phyloP scores from a whole-genome alignment of 2,113 vertebrate species.

The Enhydra lutris region DNA sequence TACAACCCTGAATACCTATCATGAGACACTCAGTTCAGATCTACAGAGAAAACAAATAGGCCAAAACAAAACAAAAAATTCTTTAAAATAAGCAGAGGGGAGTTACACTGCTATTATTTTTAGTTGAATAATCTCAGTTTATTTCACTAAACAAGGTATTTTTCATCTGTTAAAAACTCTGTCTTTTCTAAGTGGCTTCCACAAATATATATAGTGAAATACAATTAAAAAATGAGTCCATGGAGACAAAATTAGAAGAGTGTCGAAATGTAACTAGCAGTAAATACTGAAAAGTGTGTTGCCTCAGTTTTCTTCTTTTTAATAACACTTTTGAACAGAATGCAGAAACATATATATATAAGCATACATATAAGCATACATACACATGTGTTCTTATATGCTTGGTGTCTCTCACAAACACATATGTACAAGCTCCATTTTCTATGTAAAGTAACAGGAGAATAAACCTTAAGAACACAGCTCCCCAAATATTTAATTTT shows the following conservation, averaged over 20 bases:
- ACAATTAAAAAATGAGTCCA: background rate
- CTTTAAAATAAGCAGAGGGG: background rate
- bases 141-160: background rate
- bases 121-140: background rate
- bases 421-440: background rate
- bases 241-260: background rate
- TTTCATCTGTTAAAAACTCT: background rate
- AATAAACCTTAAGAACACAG: background rate
- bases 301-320: background rate
- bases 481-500: background rate
- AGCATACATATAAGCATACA: background rate
- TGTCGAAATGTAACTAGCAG: background rate
- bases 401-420: background rate
- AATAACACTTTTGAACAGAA: background rate
- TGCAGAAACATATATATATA: background rate
- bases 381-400: background rate
- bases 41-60: background rate
- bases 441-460: background rate
- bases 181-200: background rate
- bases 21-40: background rate
- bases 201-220: background rate
- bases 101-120: background rate
- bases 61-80: background rate
- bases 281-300: background rate
- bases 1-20: background rate